A percentile compares a stretch with the other conserved stretches of the same genome.
Evolutionary conservation across 2,888 invertebrate species (phyloP).

Genomic region (Melitaea athalia): DNA sequence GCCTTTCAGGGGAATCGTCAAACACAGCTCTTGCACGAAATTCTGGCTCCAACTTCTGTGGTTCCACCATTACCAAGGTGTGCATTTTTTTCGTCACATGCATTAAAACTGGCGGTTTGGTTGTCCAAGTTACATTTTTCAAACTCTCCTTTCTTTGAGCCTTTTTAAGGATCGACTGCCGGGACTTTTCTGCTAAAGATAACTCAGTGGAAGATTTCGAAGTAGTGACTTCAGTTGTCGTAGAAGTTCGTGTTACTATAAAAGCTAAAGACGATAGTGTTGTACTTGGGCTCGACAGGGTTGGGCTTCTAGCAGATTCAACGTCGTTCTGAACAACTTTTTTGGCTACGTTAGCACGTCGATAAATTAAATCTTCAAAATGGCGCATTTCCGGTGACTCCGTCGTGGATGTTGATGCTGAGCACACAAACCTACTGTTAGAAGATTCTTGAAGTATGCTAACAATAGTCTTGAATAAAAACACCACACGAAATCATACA

Average conservation of each 20-base stretch:
- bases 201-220: constrained; percentile 42
- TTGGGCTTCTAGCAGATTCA: not conserved
- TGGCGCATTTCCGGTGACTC: constrained; percentile 33
- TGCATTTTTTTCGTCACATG: constrained; percentile 60
- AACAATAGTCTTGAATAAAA: not conserved
- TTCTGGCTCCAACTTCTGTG: constrained; percentile 48
- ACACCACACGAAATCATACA: not conserved
- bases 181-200: constrained; percentile 66
- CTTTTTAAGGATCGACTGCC: constrained; percentile 68
- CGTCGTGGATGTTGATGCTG: constrained; percentile 49
- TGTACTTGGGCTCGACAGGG: constrained; percentile 1
- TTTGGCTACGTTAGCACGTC: constrained; percentile 42
- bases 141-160: constrained; percentile 58
- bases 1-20: constrained; percentile 54
- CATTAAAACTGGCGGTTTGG: constrained; percentile 67
- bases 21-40: constrained; percentile 49
- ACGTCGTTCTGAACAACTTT: constrained; percentile 9
- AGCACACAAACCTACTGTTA: constrained; percentile 67
- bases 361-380: constrained; percentile 31
- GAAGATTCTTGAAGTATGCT: constrained; percentile 2
- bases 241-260: not conserved
- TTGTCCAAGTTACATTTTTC: constrained; percentile 42
- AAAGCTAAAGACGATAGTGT: constrained; percentile 16
- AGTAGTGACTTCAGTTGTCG: not conserved
- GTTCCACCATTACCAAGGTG: constrained; percentile 67